Base-by-base conservation (phyloP, 2,797 vertebrate genomes). In the Hoplostethus mediterraneus region DNA sequence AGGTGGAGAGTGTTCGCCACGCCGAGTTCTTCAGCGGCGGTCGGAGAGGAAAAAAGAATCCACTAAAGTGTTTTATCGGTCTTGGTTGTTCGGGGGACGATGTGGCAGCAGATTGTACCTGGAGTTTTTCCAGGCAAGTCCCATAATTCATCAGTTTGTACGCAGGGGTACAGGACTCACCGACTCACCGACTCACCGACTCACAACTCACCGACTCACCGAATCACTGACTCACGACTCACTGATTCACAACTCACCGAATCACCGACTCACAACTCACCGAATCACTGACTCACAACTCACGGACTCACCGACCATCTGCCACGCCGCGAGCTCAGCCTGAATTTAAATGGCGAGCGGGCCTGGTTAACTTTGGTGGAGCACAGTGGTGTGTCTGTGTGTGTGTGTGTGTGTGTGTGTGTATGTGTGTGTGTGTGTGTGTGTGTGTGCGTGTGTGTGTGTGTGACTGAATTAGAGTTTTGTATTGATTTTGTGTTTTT, bases 41-140 rank as follows among this genome's bases (percentile, higher is more conserved):
- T 33, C 21, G 21, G 21, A 21, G 21, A 21, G 21, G 21, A 21
- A 21, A 21, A 21, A 1, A 21, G 21, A 21, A 21, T 21, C 21
- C 1, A 21, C 21, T 21, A 21, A 21, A 21, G 21, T 21, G 21
- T 21, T 25, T 16, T 17, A 69, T 53, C 6, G 17, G 10, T 6
- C 4, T 58, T 48, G 74, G 65, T 81, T 33, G 48, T 71, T 67
- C 21, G 21, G 21, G 21, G 71, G 84, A 75, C 73, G 75, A 80
- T 53, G 17, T 59, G 17, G 68, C 67, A 74, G 77, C 83, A 89
- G 86, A 89, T 81, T 88, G 86, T 69, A 59, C 73, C 66, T 71
- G 38, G 42, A 28, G 6, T 47, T 62, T 87, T 82, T 77, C 49
- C 76, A 73, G 53, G 62, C 83, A 66, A 82, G 86, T 85, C 82